Evolutionary conservation across 2,113 vertebrate species (phyloP), one percentile per base, ranked within the genome.

Genomic region (Phainopepla nitens): DNA sequence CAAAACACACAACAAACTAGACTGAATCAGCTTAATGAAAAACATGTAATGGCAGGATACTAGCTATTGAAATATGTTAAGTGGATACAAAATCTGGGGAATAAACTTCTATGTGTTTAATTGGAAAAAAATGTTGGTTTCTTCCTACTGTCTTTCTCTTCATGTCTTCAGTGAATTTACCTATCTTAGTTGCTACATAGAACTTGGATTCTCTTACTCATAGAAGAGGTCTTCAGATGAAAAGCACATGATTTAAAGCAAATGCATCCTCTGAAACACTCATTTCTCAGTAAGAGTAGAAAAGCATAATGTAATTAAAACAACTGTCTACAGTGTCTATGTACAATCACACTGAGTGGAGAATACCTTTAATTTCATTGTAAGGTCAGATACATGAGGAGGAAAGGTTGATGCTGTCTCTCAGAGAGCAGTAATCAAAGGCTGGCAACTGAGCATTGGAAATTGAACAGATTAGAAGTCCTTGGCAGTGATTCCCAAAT

Each of bases 401-500:
- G 62, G 75, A 85, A 73, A 71, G 50, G 83, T 54, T 61, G 87
- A 33, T 69, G 51, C 71, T 66, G 39, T 58, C 87, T 91, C 45
- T 87, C 45, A 80, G 70, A 69, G 45, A 79, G 47, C 71, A 41
- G 31, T 80, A 90, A 73, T 96, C 90, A 92, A 66, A 54, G 51
- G 50, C 60, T 95, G 66, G 82, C 93, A 94, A 9, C 51, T 78
- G 82, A 68, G 69, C 82, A 78, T 12, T 82, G 86, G 68, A 73
- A 93, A 66, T 5, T 58, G 39, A 82, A 56, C 58, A 87, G 79
- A 94, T 92, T 31, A 90, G 51, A 86, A 88, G 51, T 71, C 91
- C 71, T 94, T 96, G 94, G 93, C 93, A 92, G 76, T 22, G 64
- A 90, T 90, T 81, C 68, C 64, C 72, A 75, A 58, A 78, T 53